A percentile compares a stretch with the other conserved stretches of the same genome.
Conservation (phyloP, 2,113 vertebrate species). For the Notothenia coriiceps region DNA sequence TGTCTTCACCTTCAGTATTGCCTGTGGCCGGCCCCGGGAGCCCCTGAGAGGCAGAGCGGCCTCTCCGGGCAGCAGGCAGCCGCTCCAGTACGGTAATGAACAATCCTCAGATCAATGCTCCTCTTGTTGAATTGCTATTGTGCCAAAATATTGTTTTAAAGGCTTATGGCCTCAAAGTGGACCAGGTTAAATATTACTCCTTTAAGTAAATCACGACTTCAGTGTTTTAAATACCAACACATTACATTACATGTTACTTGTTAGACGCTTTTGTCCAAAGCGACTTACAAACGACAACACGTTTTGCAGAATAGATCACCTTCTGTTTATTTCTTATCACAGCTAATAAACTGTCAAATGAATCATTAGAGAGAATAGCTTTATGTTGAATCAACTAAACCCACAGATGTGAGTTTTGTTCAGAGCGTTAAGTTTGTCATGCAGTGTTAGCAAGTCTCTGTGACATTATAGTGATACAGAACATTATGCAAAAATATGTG, state of each 20-base stretch:
- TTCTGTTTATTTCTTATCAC: not conserved
- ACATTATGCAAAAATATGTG: slow-evolving; percentile 56
- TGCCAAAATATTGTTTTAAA: slow-evolving; percentile 6
- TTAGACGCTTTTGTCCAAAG: no score
- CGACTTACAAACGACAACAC: not conserved
- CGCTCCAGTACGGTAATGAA: slow-evolving; percentile 33
- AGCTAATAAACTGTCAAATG: not conserved
- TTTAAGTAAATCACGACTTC: not conserved
- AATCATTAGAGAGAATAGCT: slow-evolving; percentile 4
- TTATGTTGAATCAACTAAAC: slow-evolving; percentile 10
- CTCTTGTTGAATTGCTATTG: slow-evolving; percentile 9
- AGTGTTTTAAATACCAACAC: not conserved
- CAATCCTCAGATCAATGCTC: slow-evolving; percentile 6
- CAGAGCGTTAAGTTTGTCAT: slow-evolving; percentile 10
- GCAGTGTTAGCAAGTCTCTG: slow-evolving; percentile 14
- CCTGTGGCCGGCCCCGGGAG: slow-evolving; percentile 41
- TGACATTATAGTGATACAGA: slow-evolving; percentile 55
- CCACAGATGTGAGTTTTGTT: slow-evolving; percentile 10
- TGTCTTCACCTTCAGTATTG: slow-evolving; percentile 52
- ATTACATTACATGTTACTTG: no score
- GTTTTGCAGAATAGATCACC: not conserved
- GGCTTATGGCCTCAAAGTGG: not conserved
- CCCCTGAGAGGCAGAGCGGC: slow-evolving; percentile 9
- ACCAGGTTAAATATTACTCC: not conserved
- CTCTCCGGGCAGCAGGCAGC: not conserved